Evolutionary conservation across 2,888 invertebrate genomes (phyloP), one percentile per base, ranked within the genome.

Genomic region (Serrognathus titanus): DNA sequence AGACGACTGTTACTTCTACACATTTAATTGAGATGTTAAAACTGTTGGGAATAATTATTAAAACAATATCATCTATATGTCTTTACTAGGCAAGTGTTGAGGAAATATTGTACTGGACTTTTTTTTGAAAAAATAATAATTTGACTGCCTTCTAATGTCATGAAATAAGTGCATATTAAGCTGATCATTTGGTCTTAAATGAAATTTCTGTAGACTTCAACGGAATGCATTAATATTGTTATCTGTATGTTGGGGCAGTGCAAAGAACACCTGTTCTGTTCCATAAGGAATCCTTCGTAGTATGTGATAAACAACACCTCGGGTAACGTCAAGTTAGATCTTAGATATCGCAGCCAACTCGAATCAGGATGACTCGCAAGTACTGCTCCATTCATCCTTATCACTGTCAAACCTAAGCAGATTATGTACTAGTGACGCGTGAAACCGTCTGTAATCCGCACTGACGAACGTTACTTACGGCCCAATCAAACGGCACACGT

Each of bases 391-490:
- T 82, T 81, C 80, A 79, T 82, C 79, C 82, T 81, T 80, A 82
- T 82, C 81, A 82, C 76, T 80, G 82, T 82, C 82, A 81, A 72
- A 68, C 72, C 76, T 80, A 81, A 82, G 81, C 79, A 80, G 81
- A 82, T 82, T 82, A 81, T 76, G 74, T 74, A 71, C 76, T 78
- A 78, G 77, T 77, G 78, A 78, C 78, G 78, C 78, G 78, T 78
- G 78, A 78, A 78, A 77, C 78, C 77, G 74, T 73, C 75, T 71
- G 75, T 78, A 78, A 78, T 78, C 78, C 75, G 69, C 71, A 74
- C 72, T 71, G 77, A 75, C 75, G 74, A 73, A 75, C 74, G 74
- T 73, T 74, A 73, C 74, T 75, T 75, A 74, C 72, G 71, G 70
- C 71, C 74, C 74, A 75, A 77, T 76, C 75, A 75, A 74, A 75